Percentiles rank a stretch among this genome's conserved stretches.
phyloP scores from a whole-genome alignment of 2,797 vertebrate species.

The Eulemur rubriventer region DNA sequence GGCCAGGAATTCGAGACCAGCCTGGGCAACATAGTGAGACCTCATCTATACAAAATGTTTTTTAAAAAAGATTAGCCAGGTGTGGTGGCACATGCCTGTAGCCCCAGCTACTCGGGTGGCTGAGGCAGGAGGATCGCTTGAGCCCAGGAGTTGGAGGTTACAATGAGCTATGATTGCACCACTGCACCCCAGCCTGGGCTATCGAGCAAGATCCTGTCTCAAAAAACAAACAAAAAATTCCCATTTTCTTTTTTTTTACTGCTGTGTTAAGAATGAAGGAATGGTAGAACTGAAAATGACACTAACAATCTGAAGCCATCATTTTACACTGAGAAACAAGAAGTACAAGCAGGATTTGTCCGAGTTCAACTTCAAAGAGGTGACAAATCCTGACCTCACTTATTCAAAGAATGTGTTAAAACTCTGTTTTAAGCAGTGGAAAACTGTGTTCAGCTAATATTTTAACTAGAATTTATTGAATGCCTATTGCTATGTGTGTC shows the following conservation, averaged over 20 bases:
- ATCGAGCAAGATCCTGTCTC: neutral
- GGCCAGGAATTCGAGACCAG: neutral
- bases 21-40: neutral
- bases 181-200: neutral
- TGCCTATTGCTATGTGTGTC: fast-evolving
- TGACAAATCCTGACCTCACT: neutral
- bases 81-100: no score
- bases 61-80: neutral
- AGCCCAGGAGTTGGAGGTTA: neutral
- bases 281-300: neutral
- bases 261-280: neutral
- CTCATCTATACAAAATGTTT: neutral
- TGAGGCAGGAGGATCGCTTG: no score
- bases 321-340: neutral
- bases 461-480: fast-evolving
- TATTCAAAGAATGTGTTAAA: fast-evolving
- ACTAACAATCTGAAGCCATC: fast-evolving
- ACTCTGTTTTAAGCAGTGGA: neutral
- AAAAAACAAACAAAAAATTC: neutral
- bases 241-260: neutral
- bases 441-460: fast-evolving
- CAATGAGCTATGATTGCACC: neutral
- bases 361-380: no score
- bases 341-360: no score
- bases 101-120: no score